Evolutionary conservation across 2,888 invertebrate genomes (phyloP).

Genomic region (Zelleria hepariella): DNA sequence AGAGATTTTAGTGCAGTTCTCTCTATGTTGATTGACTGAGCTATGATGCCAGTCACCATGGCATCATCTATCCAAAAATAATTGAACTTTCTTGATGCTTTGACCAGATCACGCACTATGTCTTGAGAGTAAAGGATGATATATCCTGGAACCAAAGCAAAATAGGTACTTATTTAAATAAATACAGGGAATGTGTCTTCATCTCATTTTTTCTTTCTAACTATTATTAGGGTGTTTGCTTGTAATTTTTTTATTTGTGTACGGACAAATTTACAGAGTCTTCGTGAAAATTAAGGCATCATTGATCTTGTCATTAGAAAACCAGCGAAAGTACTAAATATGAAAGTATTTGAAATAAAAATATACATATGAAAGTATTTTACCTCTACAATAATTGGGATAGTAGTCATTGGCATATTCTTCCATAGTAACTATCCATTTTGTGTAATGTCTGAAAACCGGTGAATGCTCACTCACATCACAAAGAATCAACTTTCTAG

Average conservation of each 20-base stretch:
- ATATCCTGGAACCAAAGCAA: slow-evolving; percentile 50
- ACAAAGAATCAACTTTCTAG: slow-evolving; percentile 76
- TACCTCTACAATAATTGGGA: slow-evolving; percentile 83
- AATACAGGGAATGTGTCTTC: too few relatives aligned
- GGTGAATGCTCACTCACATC: slow-evolving; percentile 56
- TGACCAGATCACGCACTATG: slow-evolving; percentile 69
- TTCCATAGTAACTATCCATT: slow-evolving; percentile 80
- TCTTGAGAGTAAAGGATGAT: slow-evolving; percentile 78
- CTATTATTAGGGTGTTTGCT: too few relatives aligned
- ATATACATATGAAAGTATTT: too few relatives aligned
- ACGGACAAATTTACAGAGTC: too few relatives aligned
- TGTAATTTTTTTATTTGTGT: too few relatives aligned
- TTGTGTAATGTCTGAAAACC: slow-evolving; percentile 77
- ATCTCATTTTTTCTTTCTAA: too few relatives aligned
- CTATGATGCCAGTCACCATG: slow-evolving; percentile 79
- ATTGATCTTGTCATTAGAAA: too few relatives aligned
- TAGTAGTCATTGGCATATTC: slow-evolving; percentile 77
- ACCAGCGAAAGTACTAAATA: too few relatives aligned
- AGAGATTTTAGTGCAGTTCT: slow-evolving; percentile 64
- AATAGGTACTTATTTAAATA: slow-evolving; percentile 72
- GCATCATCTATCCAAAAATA: slow-evolving; percentile 91
- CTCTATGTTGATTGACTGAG: slow-evolving; percentile 67
- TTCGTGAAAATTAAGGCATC: too few relatives aligned
- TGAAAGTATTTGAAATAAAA: too few relatives aligned
- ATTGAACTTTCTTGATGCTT: slow-evolving; percentile 71